Evolutionary conservation across 2,113 vertebrate genomes (phyloP), one percentile per base, ranked within the genome.

Genomic region (Paradisaea rubra): DNA sequence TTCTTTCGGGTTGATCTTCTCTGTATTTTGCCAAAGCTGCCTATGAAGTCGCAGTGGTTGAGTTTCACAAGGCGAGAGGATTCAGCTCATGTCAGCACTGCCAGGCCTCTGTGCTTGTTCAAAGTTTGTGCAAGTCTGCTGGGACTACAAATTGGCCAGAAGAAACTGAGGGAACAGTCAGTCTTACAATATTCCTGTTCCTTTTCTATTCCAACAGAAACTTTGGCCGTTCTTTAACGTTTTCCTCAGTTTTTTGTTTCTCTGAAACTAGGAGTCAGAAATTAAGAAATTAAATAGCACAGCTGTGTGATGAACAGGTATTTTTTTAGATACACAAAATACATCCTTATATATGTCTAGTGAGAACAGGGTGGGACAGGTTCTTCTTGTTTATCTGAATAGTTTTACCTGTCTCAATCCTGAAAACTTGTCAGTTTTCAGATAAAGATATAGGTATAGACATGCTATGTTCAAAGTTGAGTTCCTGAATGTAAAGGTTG

Each of bases 111-210:
- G 41, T 49, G 91, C 94, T 59, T 35, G 45, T 86, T 89, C 91
- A 89, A 72, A 86, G 76, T 44, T 78, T 86, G 47, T 91, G 79
- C 47, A 70, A 49, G 77, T 86, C 84, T 80, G 37, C 81, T 91
- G 87, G 94, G 96, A 80, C 74, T 73, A 41, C 68, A 83, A 56
- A 86, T 21, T 81, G 94, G 88, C 89, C 85, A 93, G 79, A 83
- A 90, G 47, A 90, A 88, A 74, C 23, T 41, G 85, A 87, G 49
- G 88, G 89, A 93, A 68, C 12, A 47, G 33, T 41, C 81, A 71
- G 28, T 93, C 44, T 86, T 74, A 73, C 7, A 56, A 7, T 74
- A 94, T 91, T 91, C 22, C 60, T 18, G 7, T 60, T 73, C 44
- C 47, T 83, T 70, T 88, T 56, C 63, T 73, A 30, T 85, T 91